A percentile compares a stretch with the other conserved stretches of the same genome.
phyloP scores from a whole-genome alignment of 1,140 invertebrate genomes.

The Paralvinella palmiformis region DNA sequence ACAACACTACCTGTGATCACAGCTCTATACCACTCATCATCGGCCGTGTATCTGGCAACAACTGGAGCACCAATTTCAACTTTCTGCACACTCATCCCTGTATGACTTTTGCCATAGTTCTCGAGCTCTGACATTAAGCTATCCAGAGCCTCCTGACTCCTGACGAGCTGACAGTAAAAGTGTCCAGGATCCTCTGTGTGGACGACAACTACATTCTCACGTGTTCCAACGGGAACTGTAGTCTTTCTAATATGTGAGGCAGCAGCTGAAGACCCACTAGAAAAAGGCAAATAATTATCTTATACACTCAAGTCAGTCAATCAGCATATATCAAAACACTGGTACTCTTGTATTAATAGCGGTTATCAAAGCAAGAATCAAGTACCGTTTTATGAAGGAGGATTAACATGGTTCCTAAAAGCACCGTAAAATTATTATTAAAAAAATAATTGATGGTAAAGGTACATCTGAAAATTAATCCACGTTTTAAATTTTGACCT shows the following conservation, averaged over 20 bases:
- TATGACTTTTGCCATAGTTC: conserved; percentile 9
- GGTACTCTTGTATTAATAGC: background rate
- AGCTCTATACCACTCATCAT: conserved; percentile 73
- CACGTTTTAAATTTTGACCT: too few relatives aligned
- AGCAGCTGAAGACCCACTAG: background rate
- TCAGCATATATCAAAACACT: background rate
- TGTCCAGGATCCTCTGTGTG: conserved; percentile 41
- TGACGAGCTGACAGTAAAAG: conserved; percentile 52
- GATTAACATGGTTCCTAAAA: too few relatives aligned
- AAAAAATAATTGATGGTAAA: too few relatives aligned
- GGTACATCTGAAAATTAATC: too few relatives aligned
- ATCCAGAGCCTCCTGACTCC: conserved; percentile 44
- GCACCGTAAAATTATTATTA: too few relatives aligned
- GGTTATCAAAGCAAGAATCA: background rate
- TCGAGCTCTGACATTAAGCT: conserved; percentile 49
- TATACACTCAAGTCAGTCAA: background rate
- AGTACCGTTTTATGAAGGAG: background rate
- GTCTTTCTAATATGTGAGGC: conserved; percentile 15
- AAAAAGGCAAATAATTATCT: background rate
- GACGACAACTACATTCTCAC: conserved; percentile 32
- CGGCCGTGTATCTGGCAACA: conserved; percentile 64
- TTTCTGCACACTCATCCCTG: background rate
- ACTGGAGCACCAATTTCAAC: background rate
- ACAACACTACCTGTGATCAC: conserved; percentile 67
- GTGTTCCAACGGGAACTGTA: conserved; percentile 20